phyloP scores from a whole-genome alignment of 2,797 vertebrate species.

The Etheostoma nigrum region DNA sequence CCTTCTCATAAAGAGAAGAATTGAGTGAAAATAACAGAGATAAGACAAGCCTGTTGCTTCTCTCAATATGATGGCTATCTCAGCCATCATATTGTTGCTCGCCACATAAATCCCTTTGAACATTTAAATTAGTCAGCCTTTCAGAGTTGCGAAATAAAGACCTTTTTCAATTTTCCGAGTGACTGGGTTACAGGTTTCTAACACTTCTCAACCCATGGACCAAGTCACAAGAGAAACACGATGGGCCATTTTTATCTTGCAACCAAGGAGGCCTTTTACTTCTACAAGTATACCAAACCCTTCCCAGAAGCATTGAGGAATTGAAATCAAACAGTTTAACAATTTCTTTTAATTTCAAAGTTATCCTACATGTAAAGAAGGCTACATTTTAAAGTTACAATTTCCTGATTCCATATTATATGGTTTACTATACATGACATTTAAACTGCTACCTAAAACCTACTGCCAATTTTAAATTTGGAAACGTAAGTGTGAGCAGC shows the following conservation, averaged over 20 bases:
- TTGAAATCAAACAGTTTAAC: neutral
- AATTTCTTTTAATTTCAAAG: neutral
- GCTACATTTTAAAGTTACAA: neutral
- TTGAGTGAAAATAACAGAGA: conserved; percentile 41
- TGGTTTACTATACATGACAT: neutral
- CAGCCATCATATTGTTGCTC: conserved; percentile 29
- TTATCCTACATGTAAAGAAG: neutral
- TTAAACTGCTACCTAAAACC: too few species aligned
- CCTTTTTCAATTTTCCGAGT: conserved; percentile 46
- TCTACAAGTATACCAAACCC: neutral
- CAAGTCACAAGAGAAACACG: neutral
- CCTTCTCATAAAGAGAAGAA: conserved; percentile 20
- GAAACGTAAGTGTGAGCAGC: too few species aligned
- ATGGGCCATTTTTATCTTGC: neutral
- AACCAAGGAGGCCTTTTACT: neutral
- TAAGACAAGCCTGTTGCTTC: conserved; percentile 42
- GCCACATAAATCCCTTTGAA: conserved; percentile 38
- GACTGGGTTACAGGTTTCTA: conserved; percentile 16
- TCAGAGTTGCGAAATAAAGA: conserved; percentile 41
- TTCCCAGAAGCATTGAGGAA: neutral
- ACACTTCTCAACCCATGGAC: neutral
- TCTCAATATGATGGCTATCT: conserved; percentile 38
- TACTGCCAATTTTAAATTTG: too few species aligned
- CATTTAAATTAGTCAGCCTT: conserved; percentile 50
- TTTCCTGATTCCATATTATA: neutral